Evolutionary conservation across 2,113 vertebrate species (phyloP).

Genomic region (Corythornis madagascariensis): DNA sequence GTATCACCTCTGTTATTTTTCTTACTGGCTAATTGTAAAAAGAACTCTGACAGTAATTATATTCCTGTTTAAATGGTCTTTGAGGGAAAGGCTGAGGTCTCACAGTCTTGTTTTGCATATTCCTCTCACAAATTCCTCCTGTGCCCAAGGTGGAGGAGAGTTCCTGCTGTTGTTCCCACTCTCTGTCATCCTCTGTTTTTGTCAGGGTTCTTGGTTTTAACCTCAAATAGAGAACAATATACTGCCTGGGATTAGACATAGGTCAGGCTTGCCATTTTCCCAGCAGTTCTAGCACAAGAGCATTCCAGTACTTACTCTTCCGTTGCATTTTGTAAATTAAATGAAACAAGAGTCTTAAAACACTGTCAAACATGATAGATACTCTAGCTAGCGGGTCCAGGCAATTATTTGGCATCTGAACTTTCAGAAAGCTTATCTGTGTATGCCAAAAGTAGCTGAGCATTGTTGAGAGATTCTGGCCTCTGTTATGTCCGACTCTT

Average conservation of each 20-base stretch:
- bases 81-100: not conserved
- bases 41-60: not conserved
- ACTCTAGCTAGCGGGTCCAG: not conserved
- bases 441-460: constrained; percentile 7
- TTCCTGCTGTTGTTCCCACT: not conserved
- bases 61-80: not conserved
- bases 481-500: not conserved
- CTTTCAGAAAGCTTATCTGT: constrained; percentile 11
- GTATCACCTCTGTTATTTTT: not conserved
- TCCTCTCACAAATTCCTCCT: not conserved
- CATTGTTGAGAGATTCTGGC: not conserved
- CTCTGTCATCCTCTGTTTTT: not conserved
- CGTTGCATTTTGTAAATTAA: constrained; percentile 49
- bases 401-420: constrained; percentile 37
- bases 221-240: not conserved
- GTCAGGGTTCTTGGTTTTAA: constrained; percentile 29
- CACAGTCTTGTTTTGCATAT: not conserved
- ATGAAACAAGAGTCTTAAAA: constrained; percentile 31
- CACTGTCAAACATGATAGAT: constrained; percentile 23
- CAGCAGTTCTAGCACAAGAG: constrained; percentile 3
- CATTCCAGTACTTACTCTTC: constrained; percentile 27
- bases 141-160: not conserved
- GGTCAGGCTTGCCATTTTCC: constrained; percentile 10
- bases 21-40: not conserved
- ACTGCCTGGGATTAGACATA: not conserved